These are phyloP conservation scores for Agrenia bidenticulata DNA, from an alignment of 2,888 invertebrate species.

Conservation along the genomic window DNA sequence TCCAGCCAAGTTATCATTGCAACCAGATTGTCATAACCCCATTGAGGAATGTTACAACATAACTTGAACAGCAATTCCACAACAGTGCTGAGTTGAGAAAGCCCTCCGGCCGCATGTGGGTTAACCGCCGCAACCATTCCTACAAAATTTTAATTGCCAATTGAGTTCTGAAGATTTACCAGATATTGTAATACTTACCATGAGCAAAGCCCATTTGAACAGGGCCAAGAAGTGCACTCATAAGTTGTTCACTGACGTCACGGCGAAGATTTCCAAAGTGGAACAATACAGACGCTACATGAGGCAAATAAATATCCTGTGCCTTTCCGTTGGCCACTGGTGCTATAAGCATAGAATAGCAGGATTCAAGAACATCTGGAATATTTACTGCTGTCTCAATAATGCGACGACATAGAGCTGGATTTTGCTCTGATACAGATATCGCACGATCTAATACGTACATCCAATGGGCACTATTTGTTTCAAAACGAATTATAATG, in stretches of 20 bases:
- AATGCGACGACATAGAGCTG: constrained; percentile 38
- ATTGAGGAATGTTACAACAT: constrained; percentile 58
- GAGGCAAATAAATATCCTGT: constrained; percentile 49
- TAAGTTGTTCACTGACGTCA: constrained; percentile 49
- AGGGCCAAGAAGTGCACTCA: constrained; percentile 49
- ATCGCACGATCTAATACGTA: constrained; percentile 51
- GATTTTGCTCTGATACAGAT: constrained; percentile 32
- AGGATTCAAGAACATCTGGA: constrained; percentile 68
- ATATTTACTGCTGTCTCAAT: constrained; percentile 66
- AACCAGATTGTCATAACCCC: constrained; percentile 45
- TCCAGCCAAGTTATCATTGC: constrained; percentile 49
- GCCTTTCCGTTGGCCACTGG: constrained; percentile 60
- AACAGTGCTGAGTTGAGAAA: constrained; percentile 63
- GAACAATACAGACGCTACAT: constrained; percentile 61
- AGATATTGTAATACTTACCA: constrained; percentile 30
- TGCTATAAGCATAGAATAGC: constrained; percentile 71
- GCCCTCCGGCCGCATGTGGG: constrained; percentile 53
- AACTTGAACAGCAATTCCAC: constrained; percentile 79
- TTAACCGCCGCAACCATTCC: constrained; percentile 46
- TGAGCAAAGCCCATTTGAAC: constrained; percentile 52
- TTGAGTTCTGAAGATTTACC: not conserved
- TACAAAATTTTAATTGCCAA: constrained; percentile 15
- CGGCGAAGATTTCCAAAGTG: constrained; percentile 60
- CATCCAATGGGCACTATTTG: constrained; percentile 50
- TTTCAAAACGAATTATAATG: not conserved